Percentiles rank a stretch among this genome's conserved stretches.
These are phyloP conservation scores for Eretmochelys imbricata DNA, from an alignment of 2,113 vertebrate species.

Conservation along the genomic window DNA sequence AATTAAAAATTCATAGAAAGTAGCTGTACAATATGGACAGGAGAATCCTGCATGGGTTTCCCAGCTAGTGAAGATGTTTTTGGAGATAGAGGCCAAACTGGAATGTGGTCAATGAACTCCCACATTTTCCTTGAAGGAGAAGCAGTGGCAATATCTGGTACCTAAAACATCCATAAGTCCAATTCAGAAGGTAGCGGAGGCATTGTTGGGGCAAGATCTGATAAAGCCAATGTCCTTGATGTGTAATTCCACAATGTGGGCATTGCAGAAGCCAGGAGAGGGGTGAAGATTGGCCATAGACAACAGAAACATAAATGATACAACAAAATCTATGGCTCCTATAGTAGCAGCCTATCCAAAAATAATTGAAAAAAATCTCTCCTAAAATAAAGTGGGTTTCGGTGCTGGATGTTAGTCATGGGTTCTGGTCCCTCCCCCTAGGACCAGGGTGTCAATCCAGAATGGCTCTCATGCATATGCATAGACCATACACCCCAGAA, in stretches of 20 bases:
- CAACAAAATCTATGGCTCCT: background rate
- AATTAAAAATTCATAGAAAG: background rate
- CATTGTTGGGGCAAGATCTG: background rate
- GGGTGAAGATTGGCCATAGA: background rate
- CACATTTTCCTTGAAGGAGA: background rate
- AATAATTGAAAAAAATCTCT: background rate
- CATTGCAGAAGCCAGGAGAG: background rate
- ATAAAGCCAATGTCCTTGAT: background rate
- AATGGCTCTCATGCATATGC: background rate
- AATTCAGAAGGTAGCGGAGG: background rate
- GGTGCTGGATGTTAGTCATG: background rate
- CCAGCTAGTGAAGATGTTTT: background rate
- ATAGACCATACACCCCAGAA: background rate
- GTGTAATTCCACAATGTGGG: background rate
- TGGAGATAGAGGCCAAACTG: background rate
- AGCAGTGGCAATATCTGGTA: background rate
- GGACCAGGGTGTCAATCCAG: background rate
- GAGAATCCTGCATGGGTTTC: background rate
- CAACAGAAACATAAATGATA: background rate
- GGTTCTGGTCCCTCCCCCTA: background rate
- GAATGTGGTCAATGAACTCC: background rate
- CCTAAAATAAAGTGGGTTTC: background rate
- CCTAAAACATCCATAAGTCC: background rate
- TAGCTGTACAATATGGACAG: background rate
- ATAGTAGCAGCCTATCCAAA: background rate